A percentile compares a stretch with the other conserved stretches of the same genome.
Conservation (phyloP, 2,113 vertebrate species). For the Cnemophilus loriae region DNA sequence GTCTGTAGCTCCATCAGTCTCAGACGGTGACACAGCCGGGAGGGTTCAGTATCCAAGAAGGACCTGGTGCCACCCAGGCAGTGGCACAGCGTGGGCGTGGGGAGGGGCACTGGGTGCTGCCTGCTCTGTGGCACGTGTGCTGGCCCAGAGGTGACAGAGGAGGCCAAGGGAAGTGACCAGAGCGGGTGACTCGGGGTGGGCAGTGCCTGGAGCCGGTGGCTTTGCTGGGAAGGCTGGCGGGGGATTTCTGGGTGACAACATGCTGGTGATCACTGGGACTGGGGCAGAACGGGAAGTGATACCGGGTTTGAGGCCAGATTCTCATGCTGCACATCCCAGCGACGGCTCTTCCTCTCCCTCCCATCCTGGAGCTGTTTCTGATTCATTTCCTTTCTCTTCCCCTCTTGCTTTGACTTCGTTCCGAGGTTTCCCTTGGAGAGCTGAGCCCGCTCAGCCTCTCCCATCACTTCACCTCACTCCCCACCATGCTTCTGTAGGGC, state of each 20-base stretch:
- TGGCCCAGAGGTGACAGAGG: neutral
- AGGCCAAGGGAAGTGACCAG: neutral
- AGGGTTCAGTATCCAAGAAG: neutral
- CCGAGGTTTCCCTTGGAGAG: slow-evolving; percentile 25
- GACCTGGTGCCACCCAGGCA: neutral
- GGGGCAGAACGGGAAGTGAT: neutral
- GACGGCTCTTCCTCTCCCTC: neutral
- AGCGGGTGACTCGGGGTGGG: neutral
- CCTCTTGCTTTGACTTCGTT: slow-evolving; percentile 13
- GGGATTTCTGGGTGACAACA: neutral
- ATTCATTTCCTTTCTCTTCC: slow-evolving; percentile 14
- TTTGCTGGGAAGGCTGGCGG: neutral
- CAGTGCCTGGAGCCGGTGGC: neutral
- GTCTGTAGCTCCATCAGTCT: neutral
- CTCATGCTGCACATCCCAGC: neutral
- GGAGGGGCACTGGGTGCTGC: neutral
- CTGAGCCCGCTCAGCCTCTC: neutral
- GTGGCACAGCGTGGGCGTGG: rapidly evolving
- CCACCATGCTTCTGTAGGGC: neutral
- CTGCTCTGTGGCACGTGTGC: rapidly evolving
- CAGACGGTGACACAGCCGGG: neutral
- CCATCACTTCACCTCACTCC: neutral
- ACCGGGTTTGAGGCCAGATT: neutral
- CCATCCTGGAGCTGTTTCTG: neutral
- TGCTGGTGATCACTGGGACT: neutral